Evolutionary conservation across 2,113 vertebrate species (phyloP).

Genomic region (Glaucomys volans): DNA sequence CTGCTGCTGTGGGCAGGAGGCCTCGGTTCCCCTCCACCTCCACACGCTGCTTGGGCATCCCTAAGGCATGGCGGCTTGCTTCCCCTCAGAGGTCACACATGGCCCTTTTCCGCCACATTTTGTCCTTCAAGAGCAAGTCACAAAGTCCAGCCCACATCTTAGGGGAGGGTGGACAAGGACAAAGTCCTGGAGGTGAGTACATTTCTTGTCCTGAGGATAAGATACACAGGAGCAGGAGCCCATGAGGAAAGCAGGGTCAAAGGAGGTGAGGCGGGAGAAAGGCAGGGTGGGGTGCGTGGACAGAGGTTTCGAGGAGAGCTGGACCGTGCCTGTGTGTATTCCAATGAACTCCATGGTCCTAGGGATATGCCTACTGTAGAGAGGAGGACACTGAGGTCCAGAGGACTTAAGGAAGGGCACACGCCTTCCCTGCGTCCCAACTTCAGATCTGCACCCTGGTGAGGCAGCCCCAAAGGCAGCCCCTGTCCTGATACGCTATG

Average conservation of each 20-base stretch:
- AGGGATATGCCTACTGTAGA: neutral
- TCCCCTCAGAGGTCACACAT: neutral
- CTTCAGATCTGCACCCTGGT: neutral
- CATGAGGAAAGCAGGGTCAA: no score
- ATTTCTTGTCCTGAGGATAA: no score
- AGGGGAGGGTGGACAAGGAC: neutral
- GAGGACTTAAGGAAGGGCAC: neutral
- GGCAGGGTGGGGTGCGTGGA: neutral
- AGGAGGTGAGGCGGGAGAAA: neutral
- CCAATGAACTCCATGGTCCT: rapidly evolving
- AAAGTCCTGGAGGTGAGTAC: neutral
- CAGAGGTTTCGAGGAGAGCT: rapidly evolving
- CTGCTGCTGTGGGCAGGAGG: neutral
- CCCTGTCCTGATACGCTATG: neutral
- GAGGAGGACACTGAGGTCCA: neutral
- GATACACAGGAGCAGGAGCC: neutral
- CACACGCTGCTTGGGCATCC: neutral
- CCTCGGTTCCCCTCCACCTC: neutral
- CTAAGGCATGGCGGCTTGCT: rapidly evolving
- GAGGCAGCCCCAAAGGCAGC: rapidly evolving
- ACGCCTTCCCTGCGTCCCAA: neutral
- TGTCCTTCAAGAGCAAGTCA: neutral
- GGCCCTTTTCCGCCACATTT: neutral
- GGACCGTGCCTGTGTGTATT: no score
- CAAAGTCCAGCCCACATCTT: neutral